Conservation (phyloP, 2,113 vertebrate genomes). For the Myodes glareolus region DNA sequence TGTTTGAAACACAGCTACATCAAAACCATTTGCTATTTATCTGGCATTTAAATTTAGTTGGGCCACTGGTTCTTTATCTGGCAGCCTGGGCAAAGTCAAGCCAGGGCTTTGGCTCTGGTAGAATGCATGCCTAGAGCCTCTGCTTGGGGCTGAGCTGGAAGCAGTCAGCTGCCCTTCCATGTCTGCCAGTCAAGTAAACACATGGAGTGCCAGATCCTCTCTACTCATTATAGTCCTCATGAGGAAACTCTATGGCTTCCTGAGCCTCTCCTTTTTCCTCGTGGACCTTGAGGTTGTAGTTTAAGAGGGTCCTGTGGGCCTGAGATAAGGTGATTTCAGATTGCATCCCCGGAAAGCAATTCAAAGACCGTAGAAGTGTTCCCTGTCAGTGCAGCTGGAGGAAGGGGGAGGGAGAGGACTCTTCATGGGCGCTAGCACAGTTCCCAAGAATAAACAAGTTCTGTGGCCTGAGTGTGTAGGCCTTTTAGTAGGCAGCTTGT, state of each 20-base stretch:
- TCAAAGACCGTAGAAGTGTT: neutral
- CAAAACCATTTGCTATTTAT: neutral
- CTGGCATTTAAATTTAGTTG: neutral
- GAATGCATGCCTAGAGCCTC: neutral
- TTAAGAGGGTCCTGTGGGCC: neutral
- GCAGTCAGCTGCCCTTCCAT: neutral
- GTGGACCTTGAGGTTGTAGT: neutral
- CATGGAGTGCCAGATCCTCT: fast-evolving
- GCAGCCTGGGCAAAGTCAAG: no score
- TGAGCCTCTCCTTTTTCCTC: no score
- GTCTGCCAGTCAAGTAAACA: fast-evolving
- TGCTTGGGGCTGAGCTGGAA: no score
- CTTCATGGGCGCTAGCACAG: fast-evolving
- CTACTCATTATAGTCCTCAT: fast-evolving
- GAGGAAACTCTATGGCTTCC: no score
- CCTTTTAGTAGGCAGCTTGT: neutral
- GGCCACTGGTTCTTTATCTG: neutral
- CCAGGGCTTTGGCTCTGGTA: neutral
- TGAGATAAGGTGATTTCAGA: neutral
- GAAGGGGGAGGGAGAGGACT: neutral
- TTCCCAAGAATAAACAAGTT: fast-evolving
- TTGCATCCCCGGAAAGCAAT: no score
- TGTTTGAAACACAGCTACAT: neutral
- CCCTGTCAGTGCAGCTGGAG: fast-evolving
- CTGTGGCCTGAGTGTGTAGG: no score